Evolutionary conservation across 2,797 vertebrate species (phyloP).

Genomic region (Thalassophryne amazonica): DNA sequence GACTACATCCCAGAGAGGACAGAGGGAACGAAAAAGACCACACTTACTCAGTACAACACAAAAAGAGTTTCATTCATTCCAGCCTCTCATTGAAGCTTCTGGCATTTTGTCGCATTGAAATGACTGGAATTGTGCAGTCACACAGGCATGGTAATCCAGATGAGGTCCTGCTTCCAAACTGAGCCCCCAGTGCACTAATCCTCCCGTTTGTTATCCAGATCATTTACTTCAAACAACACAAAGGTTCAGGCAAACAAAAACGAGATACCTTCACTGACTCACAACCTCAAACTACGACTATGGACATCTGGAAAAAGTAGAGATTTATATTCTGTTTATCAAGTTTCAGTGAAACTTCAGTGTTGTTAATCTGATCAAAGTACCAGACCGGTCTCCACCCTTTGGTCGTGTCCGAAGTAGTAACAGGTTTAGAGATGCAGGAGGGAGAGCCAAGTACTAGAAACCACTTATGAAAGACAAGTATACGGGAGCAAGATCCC

Average conservation of each 20-base stretch:
- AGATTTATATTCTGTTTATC: no score
- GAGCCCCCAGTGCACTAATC: constrained; percentile 15
- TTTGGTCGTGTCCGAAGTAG: no score
- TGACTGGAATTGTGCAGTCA: not conserved
- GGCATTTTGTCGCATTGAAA: not conserved
- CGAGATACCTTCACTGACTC: not conserved
- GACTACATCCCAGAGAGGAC: constrained; percentile 17
- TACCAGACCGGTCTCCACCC: no score
- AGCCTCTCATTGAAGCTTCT: not conserved
- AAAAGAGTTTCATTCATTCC: not conserved
- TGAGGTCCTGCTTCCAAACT: not conserved
- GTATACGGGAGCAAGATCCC: no score
- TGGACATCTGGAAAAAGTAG: no score
- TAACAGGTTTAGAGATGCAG: no score
- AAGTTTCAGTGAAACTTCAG: no score
- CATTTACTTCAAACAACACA: constrained; percentile 16
- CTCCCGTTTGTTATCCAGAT: constrained; percentile 11
- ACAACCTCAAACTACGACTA: not conserved
- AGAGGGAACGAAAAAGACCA: not conserved
- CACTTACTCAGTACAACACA: not conserved
- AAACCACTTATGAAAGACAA: no score
- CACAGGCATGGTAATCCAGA: not conserved
- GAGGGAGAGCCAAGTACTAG: no score
- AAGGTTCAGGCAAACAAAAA: constrained; percentile 15
- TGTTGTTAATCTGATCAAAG: no score